Conservation (phyloP, 2,113 vertebrate genomes). For the Atrichornis clamosus region DNA sequence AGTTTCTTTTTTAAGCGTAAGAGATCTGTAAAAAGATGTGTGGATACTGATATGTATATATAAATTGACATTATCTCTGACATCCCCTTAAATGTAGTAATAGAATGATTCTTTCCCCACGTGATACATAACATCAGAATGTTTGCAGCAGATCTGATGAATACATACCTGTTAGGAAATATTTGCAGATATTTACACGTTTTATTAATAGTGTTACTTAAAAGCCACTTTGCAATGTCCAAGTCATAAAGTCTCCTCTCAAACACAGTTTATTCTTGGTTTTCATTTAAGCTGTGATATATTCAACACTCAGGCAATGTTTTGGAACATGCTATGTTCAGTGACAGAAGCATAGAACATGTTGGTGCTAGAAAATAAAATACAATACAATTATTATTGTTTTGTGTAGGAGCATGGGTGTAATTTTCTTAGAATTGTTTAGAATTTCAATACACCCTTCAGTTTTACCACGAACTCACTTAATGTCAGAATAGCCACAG, state of each 20-base stretch:
- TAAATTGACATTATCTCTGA: not conserved
- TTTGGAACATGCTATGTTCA: not conserved
- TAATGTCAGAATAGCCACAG: not conserved
- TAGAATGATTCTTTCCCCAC: not conserved
- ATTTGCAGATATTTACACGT: not conserved
- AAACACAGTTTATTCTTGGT: not conserved
- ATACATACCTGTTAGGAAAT: not conserved
- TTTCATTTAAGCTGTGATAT: not conserved
- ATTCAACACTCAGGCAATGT: not conserved
- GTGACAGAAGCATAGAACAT: not conserved
- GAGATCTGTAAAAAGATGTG: not conserved
- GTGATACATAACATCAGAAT: not conserved
- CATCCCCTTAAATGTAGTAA: not conserved
- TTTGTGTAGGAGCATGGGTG: not conserved
- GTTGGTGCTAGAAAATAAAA: not conserved
- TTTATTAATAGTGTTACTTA: not conserved
- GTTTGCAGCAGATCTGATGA: not conserved
- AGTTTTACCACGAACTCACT: not conserved
- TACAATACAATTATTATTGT: not conserved
- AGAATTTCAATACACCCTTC: not conserved
- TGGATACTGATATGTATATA: not conserved
- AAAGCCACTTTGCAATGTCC: not conserved
- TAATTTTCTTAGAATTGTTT: not conserved
- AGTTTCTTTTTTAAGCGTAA: not conserved
- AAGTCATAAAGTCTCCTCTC: not conserved